A percentile compares a stretch with the other conserved stretches of the same genome.
Conservation (phyloP, 2,113 vertebrate genomes). For the Actenoides hombroni region DNA sequence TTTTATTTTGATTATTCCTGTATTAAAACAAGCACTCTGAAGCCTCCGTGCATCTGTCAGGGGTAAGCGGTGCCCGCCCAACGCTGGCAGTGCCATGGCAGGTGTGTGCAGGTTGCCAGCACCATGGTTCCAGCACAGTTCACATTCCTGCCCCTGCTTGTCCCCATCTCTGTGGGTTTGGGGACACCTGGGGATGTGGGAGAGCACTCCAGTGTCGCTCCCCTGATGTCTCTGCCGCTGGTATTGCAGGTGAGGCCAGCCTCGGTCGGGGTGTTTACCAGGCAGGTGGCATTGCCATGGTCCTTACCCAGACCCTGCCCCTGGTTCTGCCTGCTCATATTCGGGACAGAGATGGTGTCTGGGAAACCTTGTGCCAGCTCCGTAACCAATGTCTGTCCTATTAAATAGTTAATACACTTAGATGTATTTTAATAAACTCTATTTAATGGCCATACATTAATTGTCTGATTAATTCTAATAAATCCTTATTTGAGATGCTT, state of each 20-base stretch:
- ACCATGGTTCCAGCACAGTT: accelerated
- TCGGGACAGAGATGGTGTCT: accelerated
- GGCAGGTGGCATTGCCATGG: accelerated
- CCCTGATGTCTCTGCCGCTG: background rate
- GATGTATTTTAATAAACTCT: constrained; percentile 56
- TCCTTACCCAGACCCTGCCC: no score
- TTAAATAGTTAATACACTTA: constrained; percentile 35
- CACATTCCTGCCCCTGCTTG: background rate
- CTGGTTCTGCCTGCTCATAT: accelerated
- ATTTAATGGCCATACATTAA: constrained; percentile 51
- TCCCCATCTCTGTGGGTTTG: accelerated
- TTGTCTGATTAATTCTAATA: constrained; percentile 65
- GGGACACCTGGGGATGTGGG: accelerated
- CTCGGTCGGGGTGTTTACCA: accelerated
- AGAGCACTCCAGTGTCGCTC: no score
- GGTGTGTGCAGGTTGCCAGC: background rate
- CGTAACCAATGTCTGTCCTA: background rate
- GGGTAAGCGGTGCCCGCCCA: no score
- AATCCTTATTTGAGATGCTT: constrained; percentile 66
- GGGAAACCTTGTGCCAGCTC: background rate
- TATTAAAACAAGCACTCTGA: background rate
- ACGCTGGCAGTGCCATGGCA: accelerated
- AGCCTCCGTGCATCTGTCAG: background rate
- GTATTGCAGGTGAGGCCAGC: background rate
- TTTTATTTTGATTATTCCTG: background rate